Evolutionary conservation across 2,113 vertebrate genomes (phyloP).

Genomic region (Sardina pilchardus): DNA sequence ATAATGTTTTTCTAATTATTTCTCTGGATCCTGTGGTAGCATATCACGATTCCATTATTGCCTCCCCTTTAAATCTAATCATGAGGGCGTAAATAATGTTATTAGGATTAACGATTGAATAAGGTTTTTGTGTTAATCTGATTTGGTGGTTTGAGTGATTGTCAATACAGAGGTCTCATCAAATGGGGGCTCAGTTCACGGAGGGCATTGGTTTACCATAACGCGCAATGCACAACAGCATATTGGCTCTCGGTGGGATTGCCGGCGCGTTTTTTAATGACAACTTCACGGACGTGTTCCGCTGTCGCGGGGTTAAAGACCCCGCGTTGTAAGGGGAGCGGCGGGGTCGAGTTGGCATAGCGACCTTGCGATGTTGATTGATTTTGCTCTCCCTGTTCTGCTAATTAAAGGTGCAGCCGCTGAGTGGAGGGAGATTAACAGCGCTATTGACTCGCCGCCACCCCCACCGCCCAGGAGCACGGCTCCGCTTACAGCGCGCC

Average conservation of each 20-base stretch:
- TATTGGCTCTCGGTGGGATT: background rate
- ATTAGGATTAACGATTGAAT: background rate
- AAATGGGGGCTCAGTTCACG: background rate
- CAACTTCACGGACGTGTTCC: slow-evolving; percentile 12
- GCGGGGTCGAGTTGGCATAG: slow-evolving; percentile 34
- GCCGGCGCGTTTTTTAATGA: background rate
- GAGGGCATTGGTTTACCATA: background rate
- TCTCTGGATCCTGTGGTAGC: background rate
- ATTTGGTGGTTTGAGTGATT: background rate
- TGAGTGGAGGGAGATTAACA: slow-evolving; percentile 67
- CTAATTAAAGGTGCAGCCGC: slow-evolving; percentile 71
- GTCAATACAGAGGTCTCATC: slow-evolving; percentile 1
- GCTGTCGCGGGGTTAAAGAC: background rate
- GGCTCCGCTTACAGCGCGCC: background rate
- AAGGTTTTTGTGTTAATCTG: background rate
- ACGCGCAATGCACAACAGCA: slow-evolving; percentile 8
- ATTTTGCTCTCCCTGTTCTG: slow-evolving; percentile 57
- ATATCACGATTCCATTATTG: background rate
- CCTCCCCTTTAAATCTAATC: background rate
- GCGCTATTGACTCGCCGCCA: slow-evolving; percentile 57
- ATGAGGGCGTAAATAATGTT: background rate
- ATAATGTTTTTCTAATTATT: background rate
- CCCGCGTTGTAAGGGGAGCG: slow-evolving; percentile 37
- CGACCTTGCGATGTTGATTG: slow-evolving; percentile 65
- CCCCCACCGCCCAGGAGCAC: slow-evolving; percentile 24